Conservation (phyloP, 2,113 vertebrate species). For the Campylorhamphus procurvoides region DNA sequence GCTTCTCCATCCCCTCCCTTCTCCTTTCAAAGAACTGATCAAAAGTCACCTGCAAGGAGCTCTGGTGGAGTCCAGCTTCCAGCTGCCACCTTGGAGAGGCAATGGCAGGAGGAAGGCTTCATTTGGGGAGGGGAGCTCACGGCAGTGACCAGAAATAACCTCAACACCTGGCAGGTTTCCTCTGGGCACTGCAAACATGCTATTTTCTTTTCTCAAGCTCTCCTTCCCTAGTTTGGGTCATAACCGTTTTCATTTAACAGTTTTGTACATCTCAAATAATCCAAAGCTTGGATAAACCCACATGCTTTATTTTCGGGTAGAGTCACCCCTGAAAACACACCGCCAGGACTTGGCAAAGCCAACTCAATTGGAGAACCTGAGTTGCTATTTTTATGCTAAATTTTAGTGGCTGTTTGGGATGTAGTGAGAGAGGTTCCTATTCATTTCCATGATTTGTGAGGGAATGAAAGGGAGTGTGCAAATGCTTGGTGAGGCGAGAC, state of each 20-base stretch:
- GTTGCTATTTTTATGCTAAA: neutral
- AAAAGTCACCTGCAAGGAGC: neutral
- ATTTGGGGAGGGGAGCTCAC: neutral
- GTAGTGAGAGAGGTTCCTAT: neutral
- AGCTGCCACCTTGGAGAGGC: neutral
- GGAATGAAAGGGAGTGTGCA: neutral
- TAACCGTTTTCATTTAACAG: neutral
- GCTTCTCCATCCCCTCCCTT: conserved; percentile 55
- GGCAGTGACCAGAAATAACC: neutral
- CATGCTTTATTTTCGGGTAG: neutral
- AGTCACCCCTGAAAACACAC: neutral
- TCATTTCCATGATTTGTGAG: neutral
- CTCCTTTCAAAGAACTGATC: conserved; percentile 28
- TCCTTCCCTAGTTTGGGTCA: neutral
- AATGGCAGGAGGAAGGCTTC: neutral
- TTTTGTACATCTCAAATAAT: neutral
- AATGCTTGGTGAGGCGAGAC: neutral
- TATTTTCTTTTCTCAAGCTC: neutral
- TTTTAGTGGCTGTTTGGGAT: neutral
- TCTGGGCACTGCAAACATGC: neutral
- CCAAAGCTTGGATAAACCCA: neutral
- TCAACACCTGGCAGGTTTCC: neutral
- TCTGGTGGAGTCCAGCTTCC: neutral
- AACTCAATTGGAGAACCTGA: neutral
- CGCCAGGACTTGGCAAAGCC: neutral